Evolutionary conservation across 2,888 invertebrate species (phyloP), one percentile per base, ranked within the genome.

Genomic region (Uloborus plumipes): DNA sequence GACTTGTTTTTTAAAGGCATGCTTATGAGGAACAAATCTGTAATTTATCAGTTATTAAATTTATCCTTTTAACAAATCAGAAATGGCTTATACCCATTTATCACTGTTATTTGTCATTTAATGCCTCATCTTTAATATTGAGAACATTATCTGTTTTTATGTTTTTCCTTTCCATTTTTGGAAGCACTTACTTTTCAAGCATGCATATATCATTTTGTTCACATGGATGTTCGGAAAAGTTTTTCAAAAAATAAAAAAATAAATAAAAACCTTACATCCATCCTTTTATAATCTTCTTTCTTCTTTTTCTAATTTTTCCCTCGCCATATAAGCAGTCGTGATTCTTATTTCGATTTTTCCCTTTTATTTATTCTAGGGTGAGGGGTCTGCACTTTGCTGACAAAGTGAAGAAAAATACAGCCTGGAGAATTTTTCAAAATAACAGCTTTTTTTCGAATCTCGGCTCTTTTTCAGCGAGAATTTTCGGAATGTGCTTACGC

Each of bases 401-500:
- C 39, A 39, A 39, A 39, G 39, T 39, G 11, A 39, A 39, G 39
- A 39, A 39, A 39, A 39, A 39, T 39, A 39, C 39, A 39, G 39
- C 39, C 39, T 39, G 39, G 39, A 39, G 39, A 39, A 39, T 39
- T 39, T 49, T 58, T 70, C 58, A 58, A 26, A 58, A 70, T 58
- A 58, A 70, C 55, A 53, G 18, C 53, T 53, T 58, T 20, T n/a
- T 3, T 20, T 39, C 18, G 11, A 20, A 18, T 26, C 39, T 18
- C 15, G 31, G 9, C 31, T 69, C 11, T 31, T 31, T 22, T 39
- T 39, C 39, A 18, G 20, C 39, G 15, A 58, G 69, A 55, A 70
- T 70, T 18, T 22, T 9, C 13, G 69, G 69, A 70, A 70, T 70
- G 69, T 70, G 69, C 47, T 70, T 51, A 58, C 58, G 69, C 58